Evolutionary conservation across 2,888 invertebrate genomes (phyloP), one percentile per base, ranked within the genome.

Genomic region (Iselma pallidipennis): DNA sequence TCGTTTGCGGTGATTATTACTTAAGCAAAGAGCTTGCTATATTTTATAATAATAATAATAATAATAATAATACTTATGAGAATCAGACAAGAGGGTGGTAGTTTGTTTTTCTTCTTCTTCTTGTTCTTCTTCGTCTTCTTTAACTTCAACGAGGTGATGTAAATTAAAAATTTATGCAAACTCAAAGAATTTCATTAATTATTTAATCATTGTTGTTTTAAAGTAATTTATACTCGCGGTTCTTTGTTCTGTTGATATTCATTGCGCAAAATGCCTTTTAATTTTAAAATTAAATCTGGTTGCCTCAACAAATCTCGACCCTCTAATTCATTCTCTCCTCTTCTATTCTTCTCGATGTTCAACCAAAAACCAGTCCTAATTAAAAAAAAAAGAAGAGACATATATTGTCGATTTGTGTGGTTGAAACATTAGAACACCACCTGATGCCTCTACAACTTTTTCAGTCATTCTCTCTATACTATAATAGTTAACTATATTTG

Each of bases 111-210:
- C n/a, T n/a, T n/a, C n/a, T n/a, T n/a, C n/a, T n/a, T n/a, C n/a
- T n/a, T n/a, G n/a, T n/a, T n/a, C n/a, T n/a, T n/a, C n/a, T n/a
- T n/a, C n/a, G n/a, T n/a, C n/a, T 55, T 58, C 33, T 31, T n/a
- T 48, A 55, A 57, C 49, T 61, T 58, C 63, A 45, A 67, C 65
- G 75, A 76, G 77, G 78, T 76, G 74, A 74, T 68, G 76, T 76
- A 74, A 76, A 78, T 78, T 78, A 78, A 77, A 78, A 78, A 76
- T 74, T 74, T 75, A 73, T 70, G 70, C 74, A 73, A 76, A 77
- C 75, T 77, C 71, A 69, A 76, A 76, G 78, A 78, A 79, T 78
- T 79, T 77, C 77, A 78, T 79, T 78, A 79, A 79, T 78, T 76
- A 78, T 78, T 79, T 77, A 78, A 78, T 78, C 77, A 76, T 76